Evolutionary conservation across 1,140 invertebrate genomes (phyloP).

Genomic region (Cheumatopsyche charites): DNA sequence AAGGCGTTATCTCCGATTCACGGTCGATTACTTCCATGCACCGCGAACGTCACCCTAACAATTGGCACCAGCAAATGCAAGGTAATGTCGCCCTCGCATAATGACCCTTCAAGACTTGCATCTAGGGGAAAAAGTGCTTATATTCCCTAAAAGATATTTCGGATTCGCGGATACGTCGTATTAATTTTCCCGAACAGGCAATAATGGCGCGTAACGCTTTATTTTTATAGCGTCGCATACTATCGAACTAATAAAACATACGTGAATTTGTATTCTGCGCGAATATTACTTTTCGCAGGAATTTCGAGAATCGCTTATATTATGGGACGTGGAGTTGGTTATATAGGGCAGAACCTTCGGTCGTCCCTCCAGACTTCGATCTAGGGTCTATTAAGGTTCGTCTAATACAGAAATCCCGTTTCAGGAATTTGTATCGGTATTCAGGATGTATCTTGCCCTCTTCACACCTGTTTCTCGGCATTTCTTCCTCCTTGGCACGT

Average conservation of each 20-base stretch:
- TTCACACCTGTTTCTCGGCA: constrained; percentile 41
- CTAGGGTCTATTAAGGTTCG: constrained; percentile 27
- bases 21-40: constrained; percentile 42
- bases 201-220: neutral
- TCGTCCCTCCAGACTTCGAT: constrained; percentile 4
- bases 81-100: constrained; percentile 25
- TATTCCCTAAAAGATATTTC: neutral
- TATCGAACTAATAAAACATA: neutral
- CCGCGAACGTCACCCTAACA: constrained; percentile 33
- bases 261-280: neutral
- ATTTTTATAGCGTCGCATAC: neutral
- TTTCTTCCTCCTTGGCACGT: constrained; percentile 34
- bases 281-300: neutral
- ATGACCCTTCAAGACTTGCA: constrained; percentile 20
- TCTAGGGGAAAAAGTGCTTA: neutral
- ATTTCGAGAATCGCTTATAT: constrained; percentile 14
- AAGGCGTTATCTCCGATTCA: constrained; percentile 42
- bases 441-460: constrained; percentile 41
- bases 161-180: neutral
- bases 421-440: constrained; percentile 42
- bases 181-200: constrained; percentile 7
- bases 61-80: constrained; percentile 38
- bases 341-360: neutral
- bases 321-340: neutral
- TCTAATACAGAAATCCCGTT: constrained; percentile 25